These are phyloP conservation scores for Junco hyemalis DNA, from an alignment of 2,113 vertebrate species.

Conservation along the genomic window DNA sequence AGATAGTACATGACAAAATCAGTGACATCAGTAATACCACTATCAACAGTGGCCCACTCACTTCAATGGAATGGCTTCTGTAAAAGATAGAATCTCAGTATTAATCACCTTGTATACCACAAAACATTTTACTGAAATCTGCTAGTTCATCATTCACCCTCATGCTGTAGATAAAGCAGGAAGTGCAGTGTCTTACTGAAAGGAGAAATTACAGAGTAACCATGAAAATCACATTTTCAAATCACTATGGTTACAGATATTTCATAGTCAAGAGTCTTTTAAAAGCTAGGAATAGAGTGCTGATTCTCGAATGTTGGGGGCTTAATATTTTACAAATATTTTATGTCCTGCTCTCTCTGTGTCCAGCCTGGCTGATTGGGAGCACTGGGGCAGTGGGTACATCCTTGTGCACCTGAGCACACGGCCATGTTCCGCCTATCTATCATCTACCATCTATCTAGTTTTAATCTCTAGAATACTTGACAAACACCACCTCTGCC, in stretches of 20 bases:
- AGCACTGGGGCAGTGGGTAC: not conserved
- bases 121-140: not conserved
- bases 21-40: not conserved
- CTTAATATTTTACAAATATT: not conserved
- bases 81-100: not conserved
- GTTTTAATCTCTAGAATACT: not conserved
- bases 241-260: not conserved
- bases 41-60: not conserved
- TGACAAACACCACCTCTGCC: not conserved
- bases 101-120: not conserved
- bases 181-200: not conserved
- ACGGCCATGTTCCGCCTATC: rapidly evolving
- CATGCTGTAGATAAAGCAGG: not conserved
- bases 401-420: not conserved
- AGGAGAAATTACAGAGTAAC: not conserved
- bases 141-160: not conserved
- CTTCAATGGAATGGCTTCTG: not conserved
- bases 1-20: not conserved
- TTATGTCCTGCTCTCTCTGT: not conserved
- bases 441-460: too few species aligned
- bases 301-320: not conserved
- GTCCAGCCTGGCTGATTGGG: not conserved
- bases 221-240: not conserved
- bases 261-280: not conserved
- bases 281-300: not conserved